Evolutionary conservation across 2,113 vertebrate genomes (phyloP).

Genomic region (Gambusia holbrooki): DNA sequence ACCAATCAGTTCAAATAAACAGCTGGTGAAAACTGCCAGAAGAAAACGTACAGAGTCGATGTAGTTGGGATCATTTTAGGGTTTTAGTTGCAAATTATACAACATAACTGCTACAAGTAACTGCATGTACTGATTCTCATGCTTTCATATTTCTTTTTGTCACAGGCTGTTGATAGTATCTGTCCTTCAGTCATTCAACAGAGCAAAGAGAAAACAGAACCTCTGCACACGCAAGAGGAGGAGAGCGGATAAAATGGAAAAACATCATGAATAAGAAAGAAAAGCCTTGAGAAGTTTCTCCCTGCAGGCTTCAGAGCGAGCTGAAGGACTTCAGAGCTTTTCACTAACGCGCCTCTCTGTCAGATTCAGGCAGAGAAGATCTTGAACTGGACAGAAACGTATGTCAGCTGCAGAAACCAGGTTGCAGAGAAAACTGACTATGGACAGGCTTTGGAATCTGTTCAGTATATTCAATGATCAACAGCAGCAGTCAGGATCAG

Average conservation of each 20-base stretch:
- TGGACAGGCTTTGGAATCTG: neutral
- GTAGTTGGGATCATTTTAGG: too few species aligned
- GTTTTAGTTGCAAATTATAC: too few species aligned
- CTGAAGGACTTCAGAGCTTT: conserved; percentile 4
- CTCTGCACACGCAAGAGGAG: conserved; percentile 13
- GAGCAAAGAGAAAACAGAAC: conserved; percentile 4
- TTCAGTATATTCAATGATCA: neutral
- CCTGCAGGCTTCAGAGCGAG: conserved; percentile 19
- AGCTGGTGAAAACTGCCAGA: too few species aligned
- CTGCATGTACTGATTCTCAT: neutral
- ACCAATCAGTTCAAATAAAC: too few species aligned
- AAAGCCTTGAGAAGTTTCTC: conserved; percentile 41
- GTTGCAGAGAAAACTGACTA: neutral
- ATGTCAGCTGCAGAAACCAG: conserved; percentile 34
- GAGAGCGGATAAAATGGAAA: neutral
- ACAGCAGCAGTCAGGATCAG: neutral
- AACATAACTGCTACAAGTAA: too few species aligned
- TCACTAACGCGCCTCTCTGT: conserved; percentile 4
- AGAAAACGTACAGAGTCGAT: too few species aligned
- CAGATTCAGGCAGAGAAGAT: conserved; percentile 20
- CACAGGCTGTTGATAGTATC: conserved; percentile 18
- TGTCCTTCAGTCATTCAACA: conserved; percentile 22
- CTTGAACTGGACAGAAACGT: conserved; percentile 43
- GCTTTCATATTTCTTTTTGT: conserved; percentile 8
- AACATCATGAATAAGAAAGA: neutral